Evolutionary conservation across 1,140 invertebrate species (phyloP), one percentile per base, ranked within the genome.

Genomic region (Drosophila sp.): DNA sequence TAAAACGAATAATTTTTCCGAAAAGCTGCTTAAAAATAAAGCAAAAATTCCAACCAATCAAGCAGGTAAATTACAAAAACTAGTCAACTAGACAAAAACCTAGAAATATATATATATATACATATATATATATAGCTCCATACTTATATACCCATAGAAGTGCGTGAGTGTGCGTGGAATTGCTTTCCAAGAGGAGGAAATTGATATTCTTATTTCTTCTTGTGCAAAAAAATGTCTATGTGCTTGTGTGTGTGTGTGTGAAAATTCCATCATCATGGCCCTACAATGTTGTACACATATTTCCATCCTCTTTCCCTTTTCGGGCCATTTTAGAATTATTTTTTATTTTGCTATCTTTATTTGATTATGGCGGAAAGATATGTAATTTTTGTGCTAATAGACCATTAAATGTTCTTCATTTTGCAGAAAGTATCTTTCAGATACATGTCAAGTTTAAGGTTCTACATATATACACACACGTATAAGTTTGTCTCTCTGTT

Each of bases 201-300:
- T 84, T 84, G 77, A 84, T 85, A 85, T 85, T 85, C 81, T 80
- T 85, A 78, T 85, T 85, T 80, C 73, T 81, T 76, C 82, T 80
- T 73, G 76, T 77, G 80, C 72, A 72, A 82, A 82, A 78, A 78
- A 75, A 41, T 66, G 56, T 58, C 55, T 74, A 38, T 64, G 56
- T 72, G 66, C 60, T 29, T 33, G 61, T 70, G 64, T 47, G 64
- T 58, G 35, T 75, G 55, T 74, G 56, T 84, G 84, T 69, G 72
- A 80, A 87, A 87, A 77, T 87, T 87, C 83, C 79, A 86, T 71
- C 83, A 86, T 79, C 79, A 79, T 86, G 70, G 30, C 69, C 27
- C 56, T 38, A 30, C 41, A 29, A 55, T 71, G 61, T 71, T 61
- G 70, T 69, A 87, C 79, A 89, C 77, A 84, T 69, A 89, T 89